A percentile compares a stretch with the other conserved stretches of the same genome.
Evolutionary conservation across 1,140 invertebrate species (phyloP).

Genomic region (Kradibia gibbosae): DNA sequence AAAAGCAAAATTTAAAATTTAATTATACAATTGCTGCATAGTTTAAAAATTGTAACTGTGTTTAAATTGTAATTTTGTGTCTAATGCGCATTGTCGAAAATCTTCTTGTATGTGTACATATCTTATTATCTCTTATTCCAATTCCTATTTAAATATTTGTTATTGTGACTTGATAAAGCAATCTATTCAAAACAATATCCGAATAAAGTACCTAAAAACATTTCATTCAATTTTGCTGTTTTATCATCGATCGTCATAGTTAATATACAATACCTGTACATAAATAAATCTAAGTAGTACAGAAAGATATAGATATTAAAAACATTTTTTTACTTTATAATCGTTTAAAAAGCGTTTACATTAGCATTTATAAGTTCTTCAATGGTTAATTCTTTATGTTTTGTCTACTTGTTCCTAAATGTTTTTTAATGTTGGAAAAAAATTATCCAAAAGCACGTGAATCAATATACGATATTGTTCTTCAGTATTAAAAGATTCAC

Average conservation of each 20-base stretch:
- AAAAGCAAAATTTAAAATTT: no score
- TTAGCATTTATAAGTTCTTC: background rate
- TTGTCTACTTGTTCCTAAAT: background rate
- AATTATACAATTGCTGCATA: no score
- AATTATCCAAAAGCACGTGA: no score
- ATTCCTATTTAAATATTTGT: background rate
- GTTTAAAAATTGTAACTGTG: no score
- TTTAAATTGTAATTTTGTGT: no score
- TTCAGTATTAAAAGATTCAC: background rate
- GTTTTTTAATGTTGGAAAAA: background rate
- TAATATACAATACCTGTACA: background rate
- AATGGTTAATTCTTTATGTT: background rate
- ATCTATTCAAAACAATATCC: conserved; percentile 1
- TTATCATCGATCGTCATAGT: background rate
- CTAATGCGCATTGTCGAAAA: no score
- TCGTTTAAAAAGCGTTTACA: background rate
- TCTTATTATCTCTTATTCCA: no score
- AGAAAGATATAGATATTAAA: background rate
- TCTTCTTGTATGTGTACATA: no score
- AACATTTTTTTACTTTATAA: background rate
- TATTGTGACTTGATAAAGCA: background rate
- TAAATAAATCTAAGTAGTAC: background rate
- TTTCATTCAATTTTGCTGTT: conserved; percentile 8
- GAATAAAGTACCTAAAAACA: background rate
- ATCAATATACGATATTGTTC: no score